Evolutionary conservation across 2,797 vertebrate species (phyloP).

Genomic region (Paratrypauchen microcephalus): DNA sequence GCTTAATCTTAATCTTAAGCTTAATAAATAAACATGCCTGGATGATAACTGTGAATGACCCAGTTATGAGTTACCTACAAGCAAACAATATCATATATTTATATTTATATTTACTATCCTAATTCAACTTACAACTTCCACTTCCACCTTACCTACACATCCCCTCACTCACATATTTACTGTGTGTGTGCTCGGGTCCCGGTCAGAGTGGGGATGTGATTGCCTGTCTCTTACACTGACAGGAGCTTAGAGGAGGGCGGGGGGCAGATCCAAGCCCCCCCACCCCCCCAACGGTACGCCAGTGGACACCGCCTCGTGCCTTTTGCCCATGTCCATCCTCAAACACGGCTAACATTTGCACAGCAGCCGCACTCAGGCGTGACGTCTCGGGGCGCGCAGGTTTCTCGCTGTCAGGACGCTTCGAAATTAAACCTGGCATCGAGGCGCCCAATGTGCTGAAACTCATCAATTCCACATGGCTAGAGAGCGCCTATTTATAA

Average conservation of each 20-base stretch:
- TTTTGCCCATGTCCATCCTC: slow-evolving; percentile 64
- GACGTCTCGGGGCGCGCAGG: slow-evolving; percentile 74
- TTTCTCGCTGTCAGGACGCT: slow-evolving; percentile 74
- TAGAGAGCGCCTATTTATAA: slow-evolving; percentile 81
- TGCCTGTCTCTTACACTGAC: slow-evolving; percentile 66
- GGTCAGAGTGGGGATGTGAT: slow-evolving; percentile 47
- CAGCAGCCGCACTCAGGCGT: slow-evolving; percentile 72
- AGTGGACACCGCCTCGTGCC: slow-evolving; percentile 21
- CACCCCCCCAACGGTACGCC: slow-evolving; percentile 37
- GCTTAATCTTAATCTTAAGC: too few relatives aligned
- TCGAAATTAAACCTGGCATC: slow-evolving; percentile 78
- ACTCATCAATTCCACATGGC: slow-evolving; percentile 82
- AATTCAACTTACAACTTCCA: too few relatives aligned
- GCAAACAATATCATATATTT: not conserved
- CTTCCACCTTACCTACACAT: not conserved
- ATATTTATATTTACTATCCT: too few relatives aligned
- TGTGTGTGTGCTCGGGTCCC: slow-evolving; percentile 48
- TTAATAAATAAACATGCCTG: not conserved
- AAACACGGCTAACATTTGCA: slow-evolving; percentile 82
- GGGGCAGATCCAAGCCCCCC: slow-evolving; percentile 29
- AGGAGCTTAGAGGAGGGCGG: slow-evolving; percentile 49
- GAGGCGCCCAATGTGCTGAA: slow-evolving; percentile 78
- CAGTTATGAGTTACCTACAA: not conserved
- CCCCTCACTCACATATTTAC: slow-evolving; percentile 44
- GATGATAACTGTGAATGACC: not conserved